Evolutionary conservation across 2,888 invertebrate genomes (phyloP).

Genomic region (Dasysyrphus albostriatus): DNA sequence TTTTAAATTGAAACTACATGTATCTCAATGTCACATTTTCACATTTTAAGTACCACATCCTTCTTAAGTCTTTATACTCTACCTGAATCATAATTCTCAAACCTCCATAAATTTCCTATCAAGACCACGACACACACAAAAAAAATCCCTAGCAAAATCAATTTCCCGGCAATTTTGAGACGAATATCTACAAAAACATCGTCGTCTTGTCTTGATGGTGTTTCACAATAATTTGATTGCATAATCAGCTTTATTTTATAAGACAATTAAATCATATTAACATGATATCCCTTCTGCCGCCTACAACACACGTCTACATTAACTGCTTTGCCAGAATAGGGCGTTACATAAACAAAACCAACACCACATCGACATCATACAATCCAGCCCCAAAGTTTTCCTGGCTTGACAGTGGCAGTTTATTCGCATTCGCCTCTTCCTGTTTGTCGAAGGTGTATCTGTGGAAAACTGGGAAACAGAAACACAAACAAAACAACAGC

Average conservation of each 20-base stretch:
- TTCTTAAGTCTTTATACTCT: neutral
- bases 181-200: too few relatives aligned
- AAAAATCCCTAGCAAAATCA: neutral
- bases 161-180: neutral
- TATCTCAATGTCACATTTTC: neutral
- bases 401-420: constrained; percentile 9
- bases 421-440: neutral
- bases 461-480: constrained; percentile 11
- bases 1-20: neutral
- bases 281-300: constrained; percentile 59
- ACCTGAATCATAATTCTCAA: neutral
- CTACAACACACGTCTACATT: constrained; percentile 45
- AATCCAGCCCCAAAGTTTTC: neutral
- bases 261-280: constrained; percentile 66
- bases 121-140: too few relatives aligned
- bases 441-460: neutral
- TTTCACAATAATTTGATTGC: constrained; percentile 61
- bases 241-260: constrained; percentile 71
- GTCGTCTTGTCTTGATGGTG: constrained; percentile 6
- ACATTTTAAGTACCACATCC: neutral
- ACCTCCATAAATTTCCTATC: neutral
- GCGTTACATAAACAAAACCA: constrained; percentile 11
- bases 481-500: constrained; percentile 3
- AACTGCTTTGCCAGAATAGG: neutral
- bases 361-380: neutral